A percentile compares a stretch with the other conserved stretches of the same genome.
Evolutionary conservation across 1,140 invertebrate species (phyloP).

Genomic region (Drosophila serrata): DNA sequence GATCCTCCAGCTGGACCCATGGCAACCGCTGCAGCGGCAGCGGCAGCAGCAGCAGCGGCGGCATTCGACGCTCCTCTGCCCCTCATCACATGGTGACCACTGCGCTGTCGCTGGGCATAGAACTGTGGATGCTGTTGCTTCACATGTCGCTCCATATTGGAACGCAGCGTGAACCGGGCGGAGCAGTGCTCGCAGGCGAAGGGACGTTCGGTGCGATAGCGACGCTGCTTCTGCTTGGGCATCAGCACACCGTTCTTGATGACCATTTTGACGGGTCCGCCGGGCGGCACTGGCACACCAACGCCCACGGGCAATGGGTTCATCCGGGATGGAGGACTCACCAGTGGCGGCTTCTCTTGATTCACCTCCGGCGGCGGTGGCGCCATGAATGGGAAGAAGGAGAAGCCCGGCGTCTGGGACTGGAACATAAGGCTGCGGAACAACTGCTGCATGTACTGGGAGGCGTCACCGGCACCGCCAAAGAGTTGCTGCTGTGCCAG

Average conservation of each 20-base stretch:
- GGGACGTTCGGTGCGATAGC: constrained; percentile 95
- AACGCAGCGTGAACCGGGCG: constrained; percentile 94
- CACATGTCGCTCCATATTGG: constrained; percentile 97
- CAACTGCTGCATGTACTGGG: constrained; percentile 87
- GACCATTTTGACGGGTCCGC: constrained; percentile 93
- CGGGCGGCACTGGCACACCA: constrained; percentile 42
- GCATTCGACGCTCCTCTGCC: constrained; percentile 73
- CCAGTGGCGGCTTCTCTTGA: constrained; percentile 81
- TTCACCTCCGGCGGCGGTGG: constrained; percentile 87
- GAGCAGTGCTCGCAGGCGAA: constrained; percentile 96
- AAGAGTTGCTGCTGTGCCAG: constrained; percentile 63
- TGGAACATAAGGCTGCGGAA: constrained; percentile 87
- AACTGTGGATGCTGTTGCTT: constrained; percentile 96
- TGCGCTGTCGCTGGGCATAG: constrained; percentile 91
- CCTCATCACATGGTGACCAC: constrained; percentile 84
- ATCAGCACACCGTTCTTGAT: constrained; percentile 95
- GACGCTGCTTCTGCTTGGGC: constrained; percentile 95
- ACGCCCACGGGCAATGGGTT: constrained; percentile 17
- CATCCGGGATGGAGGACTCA: constrained; percentile 4
- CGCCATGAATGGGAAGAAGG: constrained; percentile 86
- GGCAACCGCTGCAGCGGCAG: constrained; percentile 49
- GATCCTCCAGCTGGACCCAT: constrained; percentile 31
- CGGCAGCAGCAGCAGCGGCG: constrained; percentile 49
- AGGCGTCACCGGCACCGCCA: constrained; percentile 86
- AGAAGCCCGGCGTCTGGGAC: constrained; percentile 84